Evolutionary conservation across 2,797 vertebrate species (phyloP).

Genomic region (Capromys pilorides): DNA sequence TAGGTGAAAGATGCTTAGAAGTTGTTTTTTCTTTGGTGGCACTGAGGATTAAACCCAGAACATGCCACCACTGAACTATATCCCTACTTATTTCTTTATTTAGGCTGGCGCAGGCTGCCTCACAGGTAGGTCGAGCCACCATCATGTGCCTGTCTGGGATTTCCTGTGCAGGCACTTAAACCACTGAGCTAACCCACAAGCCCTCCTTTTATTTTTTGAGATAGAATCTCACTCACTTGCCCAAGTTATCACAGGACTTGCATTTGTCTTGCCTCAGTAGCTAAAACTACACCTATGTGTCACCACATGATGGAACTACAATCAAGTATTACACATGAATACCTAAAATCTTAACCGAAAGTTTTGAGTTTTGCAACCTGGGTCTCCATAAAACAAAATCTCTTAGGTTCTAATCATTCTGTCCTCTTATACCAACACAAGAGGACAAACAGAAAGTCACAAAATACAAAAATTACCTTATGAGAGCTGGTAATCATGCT

Average conservation of each 20-base stretch:
- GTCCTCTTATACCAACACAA: neutral
- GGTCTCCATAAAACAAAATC: neutral
- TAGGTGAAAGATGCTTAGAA: neutral
- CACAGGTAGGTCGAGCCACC: no score
- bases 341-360: slow-evolving; percentile 44
- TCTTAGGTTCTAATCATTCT: neutral
- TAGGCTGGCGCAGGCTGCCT: no score
- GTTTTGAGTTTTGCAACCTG: neutral
- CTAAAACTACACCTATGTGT: neutral
- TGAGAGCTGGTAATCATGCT: neutral
- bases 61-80: neutral
- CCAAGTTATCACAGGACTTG: neutral
- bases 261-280: neutral
- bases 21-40: neutral
- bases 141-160: no score
- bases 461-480: slow-evolving; percentile 43
- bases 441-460: neutral
- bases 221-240: neutral
- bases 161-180: no score
- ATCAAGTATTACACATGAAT: slow-evolving; percentile 63
- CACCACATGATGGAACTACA: slow-evolving; percentile 76
- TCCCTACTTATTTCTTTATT: no score
- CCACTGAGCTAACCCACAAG: no score
- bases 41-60: neutral
- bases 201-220: neutral